These are phyloP conservation scores for Teleogryllus occipitalis DNA, from an alignment of 1,140 invertebrate genomes.

Conservation along the genomic window DNA sequence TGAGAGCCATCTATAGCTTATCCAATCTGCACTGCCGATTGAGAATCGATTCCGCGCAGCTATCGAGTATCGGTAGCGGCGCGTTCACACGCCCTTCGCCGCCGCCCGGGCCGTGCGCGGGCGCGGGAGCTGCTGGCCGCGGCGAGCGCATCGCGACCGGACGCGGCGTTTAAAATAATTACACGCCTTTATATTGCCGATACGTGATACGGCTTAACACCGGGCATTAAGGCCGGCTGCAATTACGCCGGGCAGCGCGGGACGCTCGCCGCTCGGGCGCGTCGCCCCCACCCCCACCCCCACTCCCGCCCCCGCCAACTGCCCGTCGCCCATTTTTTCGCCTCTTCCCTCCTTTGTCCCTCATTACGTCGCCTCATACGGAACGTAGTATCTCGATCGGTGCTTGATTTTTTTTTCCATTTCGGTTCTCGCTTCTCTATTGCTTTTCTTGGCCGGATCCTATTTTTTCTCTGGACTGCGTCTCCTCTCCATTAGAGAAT, in stretches of 20 bases:
- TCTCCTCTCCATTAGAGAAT: no score
- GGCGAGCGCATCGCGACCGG: no score
- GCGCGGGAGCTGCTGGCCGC: no score
- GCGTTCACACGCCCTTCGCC: no score
- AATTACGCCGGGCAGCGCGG: neutral
- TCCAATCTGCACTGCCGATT: no score
- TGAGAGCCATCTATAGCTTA: no score
- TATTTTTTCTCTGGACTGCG: no score
- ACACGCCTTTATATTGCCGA: slow-evolving; percentile 3
- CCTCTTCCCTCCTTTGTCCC: neutral
- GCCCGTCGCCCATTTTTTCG: neutral
- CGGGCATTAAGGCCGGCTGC: neutral
- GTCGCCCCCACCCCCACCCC: neutral
- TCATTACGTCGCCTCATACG: neutral
- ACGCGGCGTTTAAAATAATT: slow-evolving; percentile 4
- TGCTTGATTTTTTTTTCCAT: neutral
- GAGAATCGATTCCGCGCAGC: no score
- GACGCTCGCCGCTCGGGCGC: neutral
- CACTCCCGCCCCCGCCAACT: neutral
- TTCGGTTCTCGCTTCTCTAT: neutral
- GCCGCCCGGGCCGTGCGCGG: no score
- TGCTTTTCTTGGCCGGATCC: no score
- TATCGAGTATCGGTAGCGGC: no score
- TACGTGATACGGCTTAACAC: slow-evolving; percentile 3
- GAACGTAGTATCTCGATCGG: neutral